Base-by-base conservation (phyloP, 2,797 vertebrate species). In the Enteromius paludinosus region DNA sequence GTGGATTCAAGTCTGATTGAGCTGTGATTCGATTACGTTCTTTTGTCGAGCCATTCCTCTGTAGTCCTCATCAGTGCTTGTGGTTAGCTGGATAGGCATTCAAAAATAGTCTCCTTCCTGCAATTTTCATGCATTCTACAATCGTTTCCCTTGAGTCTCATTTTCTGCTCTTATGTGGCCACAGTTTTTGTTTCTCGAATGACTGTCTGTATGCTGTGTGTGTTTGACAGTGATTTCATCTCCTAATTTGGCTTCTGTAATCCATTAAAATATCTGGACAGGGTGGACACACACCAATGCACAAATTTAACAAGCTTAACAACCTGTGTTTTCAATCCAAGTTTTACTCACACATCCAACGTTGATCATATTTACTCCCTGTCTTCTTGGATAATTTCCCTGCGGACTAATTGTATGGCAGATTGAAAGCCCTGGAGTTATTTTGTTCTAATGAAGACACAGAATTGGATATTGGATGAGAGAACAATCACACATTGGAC, bases 231-330 rank as follows among this genome's bases (percentile, higher is more conserved):
- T 20, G n/a, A 25, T 74, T 38, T 38, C 3, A 1, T 5, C n/a
- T 10, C 3, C 20, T 25, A 41, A 54, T 69, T 69, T 59, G 47
- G 3, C 10, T 59, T 43, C 23, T 30, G 49, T 56, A 43, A 23
- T n/a, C n/a, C 18, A 23, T 3, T 69, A 14, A 69, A 79, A 69
- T 17, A 68, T 41, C 45, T 56, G n/a, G 38, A 74, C 3, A 28
- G 14, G 30, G 49, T 15, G 49, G 49, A 70, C 38, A 45, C 66
- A 33, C 54, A 80, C 66, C 61, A 30, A 35, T 30, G 66, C 65
- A 33, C 61, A 78, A 20, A 45, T 45, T 80, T 59, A 70, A 79
- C 35, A 79, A 56, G 33, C 64, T 41, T 41, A 41, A 41, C 45
- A 68, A 54, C 14, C n/a, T 28, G 47, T 3, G 45, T 5, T 35